phyloP scores from a whole-genome alignment of 2,888 invertebrate genomes.

The Yponomeuta sedellus region DNA sequence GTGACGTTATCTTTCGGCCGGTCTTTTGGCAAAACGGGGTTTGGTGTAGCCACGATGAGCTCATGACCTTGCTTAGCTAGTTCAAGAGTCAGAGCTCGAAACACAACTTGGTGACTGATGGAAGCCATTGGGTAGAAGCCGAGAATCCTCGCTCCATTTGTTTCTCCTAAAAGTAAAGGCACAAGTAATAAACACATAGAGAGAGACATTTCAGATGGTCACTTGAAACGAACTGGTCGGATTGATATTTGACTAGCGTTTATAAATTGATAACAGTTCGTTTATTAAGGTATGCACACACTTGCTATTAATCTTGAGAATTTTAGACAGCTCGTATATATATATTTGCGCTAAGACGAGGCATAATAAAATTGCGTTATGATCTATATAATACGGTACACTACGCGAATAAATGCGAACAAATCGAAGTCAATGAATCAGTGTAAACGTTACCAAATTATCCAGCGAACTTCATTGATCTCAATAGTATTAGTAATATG shows the following conservation, averaged over 20 bases:
- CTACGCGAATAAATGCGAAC: too few relatives aligned
- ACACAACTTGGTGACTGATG: conserved; percentile 64
- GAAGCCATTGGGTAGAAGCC: conserved; percentile 54
- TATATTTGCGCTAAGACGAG: too few relatives aligned
- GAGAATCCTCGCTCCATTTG: conserved; percentile 44
- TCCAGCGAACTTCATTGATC: too few relatives aligned
- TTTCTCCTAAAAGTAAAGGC: not conserved
- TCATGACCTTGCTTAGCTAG: conserved; percentile 61
- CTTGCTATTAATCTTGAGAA: too few relatives aligned
- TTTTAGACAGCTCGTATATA: too few relatives aligned
- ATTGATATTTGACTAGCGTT: not conserved
- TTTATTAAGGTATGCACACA: too few relatives aligned
- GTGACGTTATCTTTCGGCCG: conserved; percentile 26
- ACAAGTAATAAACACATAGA: not conserved
- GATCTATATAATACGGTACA: too few relatives aligned
- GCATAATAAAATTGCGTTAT: too few relatives aligned
- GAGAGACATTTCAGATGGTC: not conserved
- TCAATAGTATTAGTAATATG: too few relatives aligned
- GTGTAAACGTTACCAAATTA: too few relatives aligned
- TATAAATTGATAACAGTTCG: not conserved
- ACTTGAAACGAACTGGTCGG: not conserved
- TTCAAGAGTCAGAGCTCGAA: conserved; percentile 49
- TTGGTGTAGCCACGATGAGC: conserved; percentile 56
- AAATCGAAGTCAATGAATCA: too few relatives aligned
- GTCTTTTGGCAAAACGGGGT: conserved; percentile 47